Base-by-base conservation (phyloP, 1,140 invertebrate genomes). In the Papilio dardanus region DNA sequence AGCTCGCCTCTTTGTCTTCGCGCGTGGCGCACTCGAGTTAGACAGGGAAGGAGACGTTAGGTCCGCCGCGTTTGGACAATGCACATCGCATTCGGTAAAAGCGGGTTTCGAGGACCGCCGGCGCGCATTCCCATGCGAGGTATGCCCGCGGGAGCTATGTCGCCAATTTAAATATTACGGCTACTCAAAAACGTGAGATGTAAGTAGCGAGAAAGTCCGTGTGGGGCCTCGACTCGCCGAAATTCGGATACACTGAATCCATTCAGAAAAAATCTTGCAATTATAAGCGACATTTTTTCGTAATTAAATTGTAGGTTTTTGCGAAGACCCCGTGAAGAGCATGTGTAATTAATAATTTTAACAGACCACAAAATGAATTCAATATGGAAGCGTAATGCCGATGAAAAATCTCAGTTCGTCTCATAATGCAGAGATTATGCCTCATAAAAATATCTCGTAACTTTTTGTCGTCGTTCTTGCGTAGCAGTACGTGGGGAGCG, bases 91-190 rank as follows among this genome's bases (percentile, higher is more conserved):
- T 91, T 91, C 88, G 88, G 87, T 88, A 87, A 87, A 86, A 91
- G 88, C 90, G 68, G 85, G 89, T 92, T 90, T 88, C 82, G 88
- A 87, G 83, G 86, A 88, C 82, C 88, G 87, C 86, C 86, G 84
- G 83, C 83, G 83, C 82, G 83, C 88, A 93, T 93, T 93, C 91
- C 89, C 91, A 92, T 91, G 90, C 88, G 83, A 87, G 88, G 86
- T 88, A 91, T 90, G 89, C 89, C 91, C 87, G 82, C 86, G 81
- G 89, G 88, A 90, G 88, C 84, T 86, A 92, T 92, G 89, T 84
- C 83, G 84, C 83, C 88, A 92, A 93, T 93, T 93, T 93, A 91
- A 93, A 92, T 91, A 93, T 93, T 89, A 90, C 89, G 84, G 86
- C 86, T 86, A 88, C 90, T 89, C 87, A 91, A 91, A 91, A 92